Conservation (phyloP, 2,113 vertebrate species). For the Sisor rabdophorus region DNA sequence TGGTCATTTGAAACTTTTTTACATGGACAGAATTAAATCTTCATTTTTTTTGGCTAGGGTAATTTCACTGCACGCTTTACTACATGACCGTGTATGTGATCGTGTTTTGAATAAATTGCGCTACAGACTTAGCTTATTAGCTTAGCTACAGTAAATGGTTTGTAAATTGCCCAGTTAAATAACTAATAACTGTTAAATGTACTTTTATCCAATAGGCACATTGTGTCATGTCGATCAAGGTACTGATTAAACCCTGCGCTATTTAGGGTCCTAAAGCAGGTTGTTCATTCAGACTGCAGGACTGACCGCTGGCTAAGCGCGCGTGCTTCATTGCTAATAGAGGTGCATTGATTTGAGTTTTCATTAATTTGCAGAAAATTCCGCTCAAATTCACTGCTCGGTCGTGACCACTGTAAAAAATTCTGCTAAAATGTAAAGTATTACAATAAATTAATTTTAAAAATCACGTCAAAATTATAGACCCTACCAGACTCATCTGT, state of each 20-base stretch:
- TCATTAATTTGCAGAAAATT: neutral
- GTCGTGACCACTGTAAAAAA: neutral
- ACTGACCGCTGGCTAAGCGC: slow-evolving; percentile 15
- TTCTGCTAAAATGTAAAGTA: neutral
- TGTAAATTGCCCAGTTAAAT: neutral
- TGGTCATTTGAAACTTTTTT: no score
- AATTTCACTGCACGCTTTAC: no score
- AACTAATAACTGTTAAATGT: neutral
- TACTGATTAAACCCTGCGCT: neutral
- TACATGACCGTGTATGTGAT: neutral
- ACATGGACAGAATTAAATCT: no score
- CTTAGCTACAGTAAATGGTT: neutral
- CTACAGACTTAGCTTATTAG: slow-evolving; percentile 4
- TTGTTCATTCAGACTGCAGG: slow-evolving; percentile 13
- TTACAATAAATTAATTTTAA: no score
- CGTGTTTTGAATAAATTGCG: neutral
- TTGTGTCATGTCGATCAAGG: no score
- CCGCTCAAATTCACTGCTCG: neutral
- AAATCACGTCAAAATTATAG: slow-evolving; percentile 59
- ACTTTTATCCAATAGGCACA: neutral
- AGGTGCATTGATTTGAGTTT: neutral
- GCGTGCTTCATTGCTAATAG: neutral
- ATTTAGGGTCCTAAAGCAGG: neutral
- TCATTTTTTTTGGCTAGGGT: no score
- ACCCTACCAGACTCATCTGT: slow-evolving; percentile 84